phyloP scores from a whole-genome alignment of 2,797 vertebrate species.

The Anabacerthia variegaticeps region DNA sequence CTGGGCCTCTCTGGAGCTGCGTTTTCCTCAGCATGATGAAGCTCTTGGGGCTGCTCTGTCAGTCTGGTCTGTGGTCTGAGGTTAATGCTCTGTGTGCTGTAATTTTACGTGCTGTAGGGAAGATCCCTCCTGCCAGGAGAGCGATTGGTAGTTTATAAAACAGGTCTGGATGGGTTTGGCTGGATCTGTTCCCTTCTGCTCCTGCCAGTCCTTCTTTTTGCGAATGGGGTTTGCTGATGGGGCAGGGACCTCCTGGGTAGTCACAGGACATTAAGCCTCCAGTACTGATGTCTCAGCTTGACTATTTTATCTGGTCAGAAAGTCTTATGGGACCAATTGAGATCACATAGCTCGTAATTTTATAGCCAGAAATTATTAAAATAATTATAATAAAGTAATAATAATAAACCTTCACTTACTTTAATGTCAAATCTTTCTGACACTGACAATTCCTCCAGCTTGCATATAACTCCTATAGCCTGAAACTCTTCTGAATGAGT shows the following conservation, averaged over 20 bases:
- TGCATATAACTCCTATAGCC: not conserved
- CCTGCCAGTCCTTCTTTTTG: not conserved
- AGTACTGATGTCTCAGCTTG: not conserved
- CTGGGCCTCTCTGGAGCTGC: not conserved
- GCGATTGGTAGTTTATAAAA: not conserved
- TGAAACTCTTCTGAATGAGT: not conserved
- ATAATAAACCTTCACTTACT: not conserved
- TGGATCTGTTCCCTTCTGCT: not conserved
- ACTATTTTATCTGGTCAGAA: not conserved
- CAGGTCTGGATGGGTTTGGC: not conserved
- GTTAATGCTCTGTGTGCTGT: fast-evolving
- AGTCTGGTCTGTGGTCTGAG: not conserved
- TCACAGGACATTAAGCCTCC: not conserved
- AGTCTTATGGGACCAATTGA: not conserved
- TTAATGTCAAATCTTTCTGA: not conserved
- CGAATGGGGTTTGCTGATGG: fast-evolving
- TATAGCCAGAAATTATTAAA: constrained; percentile 11
- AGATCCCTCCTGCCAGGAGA: not conserved
- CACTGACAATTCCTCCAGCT: not conserved
- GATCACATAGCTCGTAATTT: not conserved
- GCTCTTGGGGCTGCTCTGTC: not conserved
- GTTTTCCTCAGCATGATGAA: not conserved
- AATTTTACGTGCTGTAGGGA: not conserved
- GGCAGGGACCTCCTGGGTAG: not conserved
- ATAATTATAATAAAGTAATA: constrained; percentile 20